Evolutionary conservation across 2,113 vertebrate species (phyloP), one percentile per base, ranked within the genome.

Genomic region (Brachirus orientalis): DNA sequence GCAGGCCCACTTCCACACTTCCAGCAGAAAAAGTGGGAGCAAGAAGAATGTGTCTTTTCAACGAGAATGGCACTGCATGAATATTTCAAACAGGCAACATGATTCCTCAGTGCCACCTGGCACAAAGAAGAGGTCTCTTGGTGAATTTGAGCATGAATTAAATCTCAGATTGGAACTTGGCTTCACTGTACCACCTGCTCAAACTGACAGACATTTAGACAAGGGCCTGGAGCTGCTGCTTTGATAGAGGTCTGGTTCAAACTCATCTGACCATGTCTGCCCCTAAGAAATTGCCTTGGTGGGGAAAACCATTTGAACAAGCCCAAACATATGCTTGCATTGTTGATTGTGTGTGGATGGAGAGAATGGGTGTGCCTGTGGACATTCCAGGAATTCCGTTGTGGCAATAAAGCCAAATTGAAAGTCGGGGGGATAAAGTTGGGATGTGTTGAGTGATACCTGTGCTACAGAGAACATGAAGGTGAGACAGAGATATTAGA

Each of bases 351-450:
- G 57, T 76, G 69, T 52, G 66, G 59, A 84, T 72, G 61, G 65
- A 85, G 70, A 62, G 72, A 54, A 70, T 72, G 84, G 89, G 84
- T 63, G 77, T 80, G 85, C 59, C 88, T 72, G 45, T 86, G 79
- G 77, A 87, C 90, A 92, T 91, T 82, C 89, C 89, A 78, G 33
- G 37, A 77, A 91, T 92, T 90, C 91, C 90, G 81, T 22, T 55
- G 58, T 43, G 11, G 82, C 87, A 88, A 86, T 90, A 90, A 91
- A 89, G 79, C 70, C 81, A 85, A 85, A 86, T 69, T 88, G 65
- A 87, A 88, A 78, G 72, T 75, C 28, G 28, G 63, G 57, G 75
- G 77, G 86, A 83, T 80, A 69, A 83, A 79, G 77, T 40, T 16
- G 22, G 69, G 70, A 74, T 87, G 85, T 80, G 85, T 47, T 84